Base-by-base conservation (phyloP, 2,888 invertebrate genomes). In the Lithodes maja region DNA sequence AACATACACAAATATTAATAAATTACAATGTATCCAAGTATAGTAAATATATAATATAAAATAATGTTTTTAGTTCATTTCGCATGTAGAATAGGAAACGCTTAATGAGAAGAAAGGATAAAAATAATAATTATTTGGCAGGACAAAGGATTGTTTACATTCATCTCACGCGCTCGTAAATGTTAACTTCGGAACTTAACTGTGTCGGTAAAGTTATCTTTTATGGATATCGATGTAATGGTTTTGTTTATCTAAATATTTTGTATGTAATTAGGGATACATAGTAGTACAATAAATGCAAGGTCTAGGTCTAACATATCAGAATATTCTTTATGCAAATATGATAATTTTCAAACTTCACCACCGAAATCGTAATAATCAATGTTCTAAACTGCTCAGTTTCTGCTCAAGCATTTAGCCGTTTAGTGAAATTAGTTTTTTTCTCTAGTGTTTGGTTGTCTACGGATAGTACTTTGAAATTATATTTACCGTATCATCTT, bases 81-180 rank as follows among this genome's bases (percentile, higher is more conserved):
- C 33, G n/a, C 33, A 3, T 74, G n/a, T n/a, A 17, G 3, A 74
- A n/a, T 15, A 74, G n/a, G n/a, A 74, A 17, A n/a, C 12, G 12
- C n/a, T 74, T 74, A 15, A 15, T 3, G n/a, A 33, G 12, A 12
- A 15, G 3, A 74, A 74, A 17, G 3, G 68, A 15, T 68, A 68
- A 68, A 7, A 12, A 68, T 12, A 15, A 68, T 7, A 15, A 68
- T 68, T 12, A 12, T 68, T 7, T 12, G 68, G 12, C 74, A 33
- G n/a, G 74, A 74, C 74, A 74, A 74, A 74, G 74, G 12, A 5
- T 61, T 61, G 61, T 61, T 61, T 74, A 74, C n/a, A 15, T 74
- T 74, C 17, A 74, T 17, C 74, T 74, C n/a, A 74, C n/a, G 33
- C 33, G 74, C 33, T 74, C 7, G 17, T n/a, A 17, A 33, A 3